Base-by-base conservation (phyloP, 2,113 vertebrate species). In the Cacatua alba region DNA sequence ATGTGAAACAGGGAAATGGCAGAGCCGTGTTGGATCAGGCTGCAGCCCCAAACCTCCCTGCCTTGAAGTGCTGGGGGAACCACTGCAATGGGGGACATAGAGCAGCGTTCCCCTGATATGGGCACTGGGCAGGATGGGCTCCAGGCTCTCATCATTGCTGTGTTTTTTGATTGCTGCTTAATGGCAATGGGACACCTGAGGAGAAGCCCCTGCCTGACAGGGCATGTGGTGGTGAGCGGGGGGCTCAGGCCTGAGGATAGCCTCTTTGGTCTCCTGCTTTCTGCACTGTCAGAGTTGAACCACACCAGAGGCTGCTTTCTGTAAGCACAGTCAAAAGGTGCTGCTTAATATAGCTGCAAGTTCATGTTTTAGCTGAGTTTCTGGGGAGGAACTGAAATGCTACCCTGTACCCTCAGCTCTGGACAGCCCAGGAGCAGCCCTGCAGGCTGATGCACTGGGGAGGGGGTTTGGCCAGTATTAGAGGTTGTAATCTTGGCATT, bases 171-270 rank as follows among this genome's bases (percentile, higher is more conserved):
- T 23, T 17, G 31, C 60, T 64, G 43, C 43, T 35, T n/a, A 9
- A 6, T 9, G 71, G 71, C 46, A 35, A 6, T 2, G n/a, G 44
- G 35, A 37, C 1, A 15, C 7, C 0, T 7, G 12, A 25, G 59
- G 59, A 35, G 67, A 44, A 65, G 39, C 11, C 31, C 35, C 18
- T 29, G 17, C 41, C 18, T 0, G 1, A 13, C 16, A 13, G 44
- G 44, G 57, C 17, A 14, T 1, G 1, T 13, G 51, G 28, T 17
- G 24, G 37, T 8, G 74, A 39, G 37, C 7, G 12, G 3, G 10
- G 25, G 14, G 7, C 2, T 70, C 17, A 7, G 44, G n/a, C 41
- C 1, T 5, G 59, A 41, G 39, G 15, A 1, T 0, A 31, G 26
- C 33, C 33, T 35, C 23, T 59, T 35, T 59, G 33, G 57, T 7